phyloP scores from a whole-genome alignment of 2,888 invertebrate genomes.

The Sesia apiformis region DNA sequence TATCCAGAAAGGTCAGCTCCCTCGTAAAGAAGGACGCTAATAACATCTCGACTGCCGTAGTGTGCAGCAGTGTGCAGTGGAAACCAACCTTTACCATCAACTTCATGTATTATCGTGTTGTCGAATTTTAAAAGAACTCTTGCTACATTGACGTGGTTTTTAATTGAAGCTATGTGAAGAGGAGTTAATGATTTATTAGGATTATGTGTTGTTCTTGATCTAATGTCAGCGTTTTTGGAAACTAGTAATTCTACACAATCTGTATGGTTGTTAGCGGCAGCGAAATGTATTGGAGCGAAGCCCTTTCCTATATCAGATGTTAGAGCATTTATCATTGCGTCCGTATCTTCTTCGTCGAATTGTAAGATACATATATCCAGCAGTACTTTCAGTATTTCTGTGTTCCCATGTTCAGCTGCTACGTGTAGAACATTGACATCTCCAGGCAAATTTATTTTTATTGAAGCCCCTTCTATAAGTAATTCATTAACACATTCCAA shows the following conservation, averaged over 20 bases:
- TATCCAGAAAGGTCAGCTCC: constrained; percentile 61
- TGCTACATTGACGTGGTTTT: constrained; percentile 50
- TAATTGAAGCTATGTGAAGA: constrained; percentile 58
- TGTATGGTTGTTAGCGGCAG: constrained; percentile 65
- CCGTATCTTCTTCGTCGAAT: constrained; percentile 43
- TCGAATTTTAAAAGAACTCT: constrained; percentile 47
- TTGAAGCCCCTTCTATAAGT: constrained; percentile 57
- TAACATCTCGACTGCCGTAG: constrained; percentile 75
- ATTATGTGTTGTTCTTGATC: constrained; percentile 49
- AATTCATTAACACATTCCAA: constrained; percentile 55
- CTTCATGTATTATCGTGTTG: constrained; percentile 53
- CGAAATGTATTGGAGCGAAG: constrained; percentile 69
- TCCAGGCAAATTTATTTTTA: constrained; percentile 51
- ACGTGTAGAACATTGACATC: constrained; percentile 74
- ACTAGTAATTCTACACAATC: constrained; percentile 61
- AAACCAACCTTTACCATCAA: constrained; percentile 47
- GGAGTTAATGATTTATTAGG: constrained; percentile 58
- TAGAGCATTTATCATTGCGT: constrained; percentile 36
- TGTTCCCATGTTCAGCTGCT: constrained; percentile 71
- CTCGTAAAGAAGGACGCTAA: constrained; percentile 48
- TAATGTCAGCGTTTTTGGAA: constrained; percentile 55
- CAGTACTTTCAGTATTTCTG: constrained; percentile 68
- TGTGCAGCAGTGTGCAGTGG: constrained; percentile 66
- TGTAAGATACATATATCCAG: constrained; percentile 26
- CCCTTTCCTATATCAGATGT: constrained; percentile 52